These are phyloP conservation scores for Neopipo cinnamomea DNA, from an alignment of 2,113 vertebrate species.

Conservation along the genomic window DNA sequence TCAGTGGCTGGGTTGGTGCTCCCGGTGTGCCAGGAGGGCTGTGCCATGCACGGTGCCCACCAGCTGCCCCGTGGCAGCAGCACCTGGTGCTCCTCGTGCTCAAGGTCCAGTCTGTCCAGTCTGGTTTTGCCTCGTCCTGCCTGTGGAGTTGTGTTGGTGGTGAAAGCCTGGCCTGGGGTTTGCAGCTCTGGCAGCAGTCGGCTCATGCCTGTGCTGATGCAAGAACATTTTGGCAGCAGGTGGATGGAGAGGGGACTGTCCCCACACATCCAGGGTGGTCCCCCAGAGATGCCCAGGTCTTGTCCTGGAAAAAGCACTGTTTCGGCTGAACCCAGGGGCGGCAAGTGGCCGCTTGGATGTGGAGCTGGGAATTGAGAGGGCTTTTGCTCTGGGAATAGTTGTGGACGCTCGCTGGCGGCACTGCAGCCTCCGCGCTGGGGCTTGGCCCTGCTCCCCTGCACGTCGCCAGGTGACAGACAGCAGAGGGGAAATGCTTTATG, in stretches of 20 bases:
- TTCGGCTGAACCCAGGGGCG: background rate
- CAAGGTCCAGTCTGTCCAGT: background rate
- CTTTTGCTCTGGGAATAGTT: background rate
- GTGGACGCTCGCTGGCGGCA: background rate
- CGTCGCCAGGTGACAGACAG: background rate
- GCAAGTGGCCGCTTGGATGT: background rate
- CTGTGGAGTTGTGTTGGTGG: background rate
- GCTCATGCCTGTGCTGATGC: background rate
- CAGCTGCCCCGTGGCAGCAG: rapidly evolving
- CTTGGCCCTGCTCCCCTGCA: background rate
- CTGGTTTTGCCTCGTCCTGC: background rate
- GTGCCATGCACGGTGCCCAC: rapidly evolving
- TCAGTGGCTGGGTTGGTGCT: rapidly evolving
- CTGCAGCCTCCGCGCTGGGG: background rate
- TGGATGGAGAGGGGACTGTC: background rate
- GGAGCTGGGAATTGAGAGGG: background rate
- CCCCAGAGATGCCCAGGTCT: background rate
- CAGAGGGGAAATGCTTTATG: background rate
- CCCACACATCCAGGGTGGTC: rapidly evolving
- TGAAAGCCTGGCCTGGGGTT: background rate
- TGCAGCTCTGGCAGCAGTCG: background rate
- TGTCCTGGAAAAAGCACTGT: rapidly evolving
- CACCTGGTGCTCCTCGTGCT: rapidly evolving
- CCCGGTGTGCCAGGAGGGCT: background rate
- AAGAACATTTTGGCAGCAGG: background rate